A percentile compares a stretch with the other conserved stretches of the same genome.
phyloP scores from a whole-genome alignment of 2,888 invertebrate genomes.

The Palloptera scutellata region DNA sequence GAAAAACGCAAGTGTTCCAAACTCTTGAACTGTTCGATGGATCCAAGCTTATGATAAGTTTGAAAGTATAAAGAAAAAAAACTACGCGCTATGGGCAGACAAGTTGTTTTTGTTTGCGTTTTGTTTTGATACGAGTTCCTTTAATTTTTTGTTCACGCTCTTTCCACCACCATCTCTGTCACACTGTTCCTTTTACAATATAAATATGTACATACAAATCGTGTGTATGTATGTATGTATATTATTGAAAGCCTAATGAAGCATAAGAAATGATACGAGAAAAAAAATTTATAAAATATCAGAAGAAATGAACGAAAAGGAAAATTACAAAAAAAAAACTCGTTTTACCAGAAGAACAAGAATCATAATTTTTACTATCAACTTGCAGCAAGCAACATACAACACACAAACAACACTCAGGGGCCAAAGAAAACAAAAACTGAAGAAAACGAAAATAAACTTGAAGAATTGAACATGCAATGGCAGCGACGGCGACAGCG shows the following conservation, averaged over 20 bases:
- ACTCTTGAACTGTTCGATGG: background rate
- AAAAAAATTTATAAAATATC: background rate
- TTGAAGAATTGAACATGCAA: background rate
- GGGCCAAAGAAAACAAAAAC: background rate
- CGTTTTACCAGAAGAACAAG: slow-evolving; percentile 26
- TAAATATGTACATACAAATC: background rate
- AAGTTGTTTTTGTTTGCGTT: slow-evolving; percentile 13
- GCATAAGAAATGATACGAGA: background rate
- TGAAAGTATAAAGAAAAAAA: background rate
- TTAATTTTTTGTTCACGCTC: background rate
- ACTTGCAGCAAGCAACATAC: slow-evolving; percentile 16
- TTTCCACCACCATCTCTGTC: background rate
- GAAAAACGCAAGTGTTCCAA: slow-evolving; percentile 17
- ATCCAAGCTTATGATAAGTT: background rate
- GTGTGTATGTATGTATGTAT: background rate
- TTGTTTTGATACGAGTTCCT: slow-evolving; percentile 12
- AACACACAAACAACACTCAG: slow-evolving; percentile 14
- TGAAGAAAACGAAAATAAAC: background rate
- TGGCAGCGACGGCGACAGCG: background rate
- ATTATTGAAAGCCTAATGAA: background rate
- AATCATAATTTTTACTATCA: slow-evolving; percentile 30
- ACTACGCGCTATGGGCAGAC: background rate
- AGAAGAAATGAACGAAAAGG: background rate
- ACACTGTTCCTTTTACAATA: background rate
- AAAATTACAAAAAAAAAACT: slow-evolving; percentile 3